Evolutionary conservation across 64 coral and sea anemone species (phyloP).

Genomic region (Montipora foliosa): DNA sequence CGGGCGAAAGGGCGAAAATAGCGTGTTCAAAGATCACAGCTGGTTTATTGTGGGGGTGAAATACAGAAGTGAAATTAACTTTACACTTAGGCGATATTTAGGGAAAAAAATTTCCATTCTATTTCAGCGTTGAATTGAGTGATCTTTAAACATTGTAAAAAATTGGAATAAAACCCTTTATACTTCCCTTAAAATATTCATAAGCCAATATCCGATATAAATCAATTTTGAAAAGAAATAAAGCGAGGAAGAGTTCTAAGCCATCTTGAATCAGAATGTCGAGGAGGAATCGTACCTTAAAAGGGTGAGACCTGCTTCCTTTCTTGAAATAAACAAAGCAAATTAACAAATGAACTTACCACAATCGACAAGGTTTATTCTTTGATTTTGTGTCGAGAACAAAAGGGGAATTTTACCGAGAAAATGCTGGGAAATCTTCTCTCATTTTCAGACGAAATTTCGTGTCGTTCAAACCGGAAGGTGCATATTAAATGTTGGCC

Average conservation of each 20-base stretch:
- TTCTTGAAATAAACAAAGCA: no score
- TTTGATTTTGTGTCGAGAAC: neutral
- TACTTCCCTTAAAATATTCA: no score
- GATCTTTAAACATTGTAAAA: no score
- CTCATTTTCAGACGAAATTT: no score
- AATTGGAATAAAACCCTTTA: no score
- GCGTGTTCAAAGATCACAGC: neutral
- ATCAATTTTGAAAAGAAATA: neutral
- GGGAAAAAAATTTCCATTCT: no score
- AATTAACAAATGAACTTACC: neutral
- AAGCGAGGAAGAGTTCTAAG: neutral
- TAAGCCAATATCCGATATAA: no score
- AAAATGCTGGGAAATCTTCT: neutral
- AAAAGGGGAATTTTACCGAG: neutral
- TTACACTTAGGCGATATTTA: no score
- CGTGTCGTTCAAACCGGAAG: neutral
- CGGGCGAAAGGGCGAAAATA: neutral
- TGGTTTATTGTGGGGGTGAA: neutral
- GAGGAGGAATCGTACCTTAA: neutral
- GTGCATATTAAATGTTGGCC: no score
- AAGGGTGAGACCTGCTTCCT: neutral
- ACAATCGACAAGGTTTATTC: neutral
- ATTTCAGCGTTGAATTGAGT: no score
- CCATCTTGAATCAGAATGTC: neutral
- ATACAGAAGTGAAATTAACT: no score